Evolutionary conservation across 2,888 invertebrate genomes (phyloP), one percentile per base, ranked within the genome.

Genomic region (Scaptomyza flava): DNA sequence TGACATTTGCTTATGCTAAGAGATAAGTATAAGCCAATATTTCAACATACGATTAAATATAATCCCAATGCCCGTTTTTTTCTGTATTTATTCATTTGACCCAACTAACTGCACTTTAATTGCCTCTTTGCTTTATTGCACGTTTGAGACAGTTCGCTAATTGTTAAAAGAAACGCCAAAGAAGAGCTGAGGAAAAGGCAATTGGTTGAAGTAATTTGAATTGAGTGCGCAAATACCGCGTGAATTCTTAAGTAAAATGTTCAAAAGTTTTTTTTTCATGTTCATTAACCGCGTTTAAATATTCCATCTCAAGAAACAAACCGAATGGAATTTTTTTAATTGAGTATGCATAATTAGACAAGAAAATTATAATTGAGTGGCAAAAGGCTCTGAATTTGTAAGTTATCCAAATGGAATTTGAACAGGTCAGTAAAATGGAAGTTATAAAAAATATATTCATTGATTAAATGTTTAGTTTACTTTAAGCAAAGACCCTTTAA

Each of bases 171-270:
- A 38, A 58, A 36, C 20, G 33, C 8, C 34, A 68, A 62, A 51
- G 17, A 51, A 68, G 66, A 68, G 53, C 47, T 46, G 63, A 68
- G 56, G 72, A 53, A 62, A 72, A 77, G 63, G 74, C 78, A 86
- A 82, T 83, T 77, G 88, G 81, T 81, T 71, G 88, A 86, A 86
- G 74, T 88, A 80, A 89, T 88, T 86, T 83, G 77, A 86, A 81
- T 89, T 80, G 72, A 81, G 73, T 70, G 71, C 50, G 88, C 82
- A 84, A 84, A 87, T 73, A 80, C 64, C 51, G 78, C 79, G 60
- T 75, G 72, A 79, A 79, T 80, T 72, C 68, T 71, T 69, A 81
- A 81, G 61, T 69, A 58, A 68, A 59, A 53, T 75, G 72, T 50
- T 51, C 17, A 52, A 54, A 61, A 56, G 42, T 58, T 81, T 81